Conservation (phyloP, 2,888 invertebrate genomes). For the Clivina fossor region DNA sequence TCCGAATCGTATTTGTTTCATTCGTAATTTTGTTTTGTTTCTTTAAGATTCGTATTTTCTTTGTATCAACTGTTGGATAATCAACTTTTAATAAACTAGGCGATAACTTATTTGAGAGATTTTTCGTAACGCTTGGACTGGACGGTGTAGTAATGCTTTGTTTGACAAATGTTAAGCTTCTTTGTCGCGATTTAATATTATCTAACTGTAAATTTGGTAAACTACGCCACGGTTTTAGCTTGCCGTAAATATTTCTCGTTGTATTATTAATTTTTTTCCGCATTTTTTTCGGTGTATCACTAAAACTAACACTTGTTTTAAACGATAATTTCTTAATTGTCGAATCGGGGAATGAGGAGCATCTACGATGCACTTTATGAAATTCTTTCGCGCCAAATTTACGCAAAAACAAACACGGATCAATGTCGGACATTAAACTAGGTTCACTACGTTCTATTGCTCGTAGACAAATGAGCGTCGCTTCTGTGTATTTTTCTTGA, state of each 20-base stretch:
- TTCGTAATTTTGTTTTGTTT: conserved; percentile 11
- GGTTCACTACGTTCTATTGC: conserved; percentile 66
- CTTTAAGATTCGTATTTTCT: not conserved
- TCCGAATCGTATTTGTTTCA: conserved; percentile 5
- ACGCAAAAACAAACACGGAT: conserved; percentile 56
- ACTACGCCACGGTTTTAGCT: conserved; percentile 53
- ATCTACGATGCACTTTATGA: conserved; percentile 57
- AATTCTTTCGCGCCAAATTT: conserved; percentile 47
- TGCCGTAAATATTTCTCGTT: conserved; percentile 42
- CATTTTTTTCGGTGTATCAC: conserved; percentile 24
- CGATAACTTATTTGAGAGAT: conserved; percentile 40
- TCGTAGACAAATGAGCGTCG: conserved; percentile 62
- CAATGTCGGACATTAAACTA: conserved; percentile 63
- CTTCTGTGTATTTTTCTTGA: conserved; percentile 62
- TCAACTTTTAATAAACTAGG: conserved; percentile 49
- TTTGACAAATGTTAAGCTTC: conserved; percentile 43
- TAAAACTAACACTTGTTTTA: conserved; percentile 29
- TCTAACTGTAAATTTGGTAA: conserved; percentile 49
- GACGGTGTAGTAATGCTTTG: conserved; percentile 49
- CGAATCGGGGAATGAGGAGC: conserved; percentile 59
- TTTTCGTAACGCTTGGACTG: conserved; percentile 46
- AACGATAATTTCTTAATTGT: conserved; percentile 28
- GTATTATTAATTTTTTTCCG: conserved; percentile 22
- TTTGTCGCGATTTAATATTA: conserved; percentile 35
- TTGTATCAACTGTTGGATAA: conserved; percentile 41